phyloP scores from a whole-genome alignment of 2,888 invertebrate species.

The Cordylochernes scorpioides region DNA sequence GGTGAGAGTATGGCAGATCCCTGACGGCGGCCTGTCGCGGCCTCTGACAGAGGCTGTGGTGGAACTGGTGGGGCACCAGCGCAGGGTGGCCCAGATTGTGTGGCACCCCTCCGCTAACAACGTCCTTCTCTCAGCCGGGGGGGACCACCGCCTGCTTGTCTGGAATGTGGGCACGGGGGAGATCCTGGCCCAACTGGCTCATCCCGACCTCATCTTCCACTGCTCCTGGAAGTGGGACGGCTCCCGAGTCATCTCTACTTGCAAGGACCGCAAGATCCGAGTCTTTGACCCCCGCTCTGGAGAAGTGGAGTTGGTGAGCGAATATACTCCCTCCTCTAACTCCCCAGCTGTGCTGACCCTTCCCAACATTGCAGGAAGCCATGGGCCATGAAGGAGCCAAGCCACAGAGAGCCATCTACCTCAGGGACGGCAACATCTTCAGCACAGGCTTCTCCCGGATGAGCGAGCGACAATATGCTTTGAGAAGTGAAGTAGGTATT shows the following conservation, averaged over 20 bases:
- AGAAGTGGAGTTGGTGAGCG: slow-evolving; percentile 43
- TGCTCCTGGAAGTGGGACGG: slow-evolving; percentile 60
- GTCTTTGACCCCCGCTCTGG: slow-evolving; percentile 68
- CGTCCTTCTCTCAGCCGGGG: slow-evolving; percentile 49
- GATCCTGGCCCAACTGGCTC: slow-evolving; percentile 55
- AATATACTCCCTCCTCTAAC: no score
- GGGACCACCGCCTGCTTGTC: slow-evolving; percentile 38
- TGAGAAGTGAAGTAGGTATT: slow-evolving; percentile 32
- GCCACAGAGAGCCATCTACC: slow-evolving; percentile 35
- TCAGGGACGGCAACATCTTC: slow-evolving; percentile 49
- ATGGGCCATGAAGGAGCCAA: slow-evolving; percentile 59
- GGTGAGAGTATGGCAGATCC: slow-evolving; percentile 74
- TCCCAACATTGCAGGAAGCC: slow-evolving; percentile 33
- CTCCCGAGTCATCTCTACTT: slow-evolving; percentile 58
- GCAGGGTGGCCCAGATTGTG: slow-evolving; percentile 61
- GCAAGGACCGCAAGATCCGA: slow-evolving; percentile 70
- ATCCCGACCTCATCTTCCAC: slow-evolving; percentile 54
- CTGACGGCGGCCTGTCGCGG: slow-evolving; percentile 49
- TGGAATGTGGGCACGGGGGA: slow-evolving; percentile 79
- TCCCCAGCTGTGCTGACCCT: slow-evolving; percentile 3
- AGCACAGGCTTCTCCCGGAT: slow-evolving; percentile 80
- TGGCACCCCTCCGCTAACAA: slow-evolving; percentile 87
- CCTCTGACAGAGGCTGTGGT: slow-evolving; percentile 61
- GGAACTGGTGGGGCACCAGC: slow-evolving; percentile 63
- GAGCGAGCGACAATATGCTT: slow-evolving; percentile 71